Percentiles rank a stretch among this genome's conserved stretches.
These are phyloP conservation scores for Dryocosmus kuriphilus DNA, from an alignment of 2,888 invertebrate genomes.

Conservation along the genomic window DNA sequence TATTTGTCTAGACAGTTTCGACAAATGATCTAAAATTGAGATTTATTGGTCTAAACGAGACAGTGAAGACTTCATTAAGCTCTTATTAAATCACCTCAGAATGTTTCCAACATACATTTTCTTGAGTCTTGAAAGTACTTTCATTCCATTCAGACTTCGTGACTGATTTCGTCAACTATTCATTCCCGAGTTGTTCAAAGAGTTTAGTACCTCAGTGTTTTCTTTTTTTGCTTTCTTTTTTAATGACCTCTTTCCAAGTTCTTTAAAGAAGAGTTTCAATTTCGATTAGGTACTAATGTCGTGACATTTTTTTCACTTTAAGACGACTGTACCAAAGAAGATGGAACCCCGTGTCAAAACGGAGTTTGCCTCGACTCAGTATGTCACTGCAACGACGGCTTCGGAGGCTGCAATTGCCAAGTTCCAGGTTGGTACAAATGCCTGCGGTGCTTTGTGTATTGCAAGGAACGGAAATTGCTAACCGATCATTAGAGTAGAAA, in stretches of 20 bases:
- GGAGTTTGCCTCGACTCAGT: constrained; percentile 95
- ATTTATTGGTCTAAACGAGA: constrained; percentile 14
- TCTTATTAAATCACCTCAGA: not conserved
- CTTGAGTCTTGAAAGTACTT: no score
- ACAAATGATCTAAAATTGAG: not conserved
- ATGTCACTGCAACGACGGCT: constrained; percentile 97
- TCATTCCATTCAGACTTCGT: no score
- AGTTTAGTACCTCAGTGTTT: no score
- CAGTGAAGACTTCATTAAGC: not conserved
- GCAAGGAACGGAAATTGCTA: constrained; percentile 13
- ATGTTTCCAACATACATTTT: no score
- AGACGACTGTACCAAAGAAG: constrained; percentile 96
- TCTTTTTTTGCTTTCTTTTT: no score
- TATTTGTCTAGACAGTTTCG: not conserved
- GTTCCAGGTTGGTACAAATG: constrained; percentile 85
- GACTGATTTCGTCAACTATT: no score
- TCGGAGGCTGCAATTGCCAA: constrained; percentile 96
- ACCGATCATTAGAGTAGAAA: constrained; percentile 16
- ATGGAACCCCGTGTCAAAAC: constrained; percentile 93
- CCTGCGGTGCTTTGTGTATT: not conserved
- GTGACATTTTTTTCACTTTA: constrained; percentile 66
- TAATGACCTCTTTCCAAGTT: not conserved
- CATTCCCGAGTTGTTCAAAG: no score
- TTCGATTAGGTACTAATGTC: not conserved
- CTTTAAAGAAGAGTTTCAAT: not conserved